Conservation (phyloP, 1,140 invertebrate genomes). For the Drosophila simulans region DNA sequence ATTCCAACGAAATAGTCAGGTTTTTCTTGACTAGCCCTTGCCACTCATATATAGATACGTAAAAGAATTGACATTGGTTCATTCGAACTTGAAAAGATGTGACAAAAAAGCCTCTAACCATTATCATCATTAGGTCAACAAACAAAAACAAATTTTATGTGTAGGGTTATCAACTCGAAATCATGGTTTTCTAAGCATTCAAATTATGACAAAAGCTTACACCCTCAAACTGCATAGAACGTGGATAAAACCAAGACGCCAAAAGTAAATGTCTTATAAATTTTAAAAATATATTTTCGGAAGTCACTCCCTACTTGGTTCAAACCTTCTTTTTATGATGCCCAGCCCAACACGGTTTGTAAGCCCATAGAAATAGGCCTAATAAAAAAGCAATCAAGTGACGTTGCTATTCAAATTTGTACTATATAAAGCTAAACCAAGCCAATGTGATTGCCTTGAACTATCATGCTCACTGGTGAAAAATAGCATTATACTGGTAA, state of each 20-base stretch:
- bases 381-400: background rate
- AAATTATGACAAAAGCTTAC: no score
- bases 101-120: no score
- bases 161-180: background rate
- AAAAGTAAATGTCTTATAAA: background rate
- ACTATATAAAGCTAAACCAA: background rate
- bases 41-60: background rate
- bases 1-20: constrained; percentile 17
- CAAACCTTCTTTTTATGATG: background rate
- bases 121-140: background rate
- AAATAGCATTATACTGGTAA: background rate
- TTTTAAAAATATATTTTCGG: background rate
- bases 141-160: background rate
- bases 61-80: background rate
- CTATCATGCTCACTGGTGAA: background rate
- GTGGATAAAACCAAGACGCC: no score
- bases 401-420: background rate
- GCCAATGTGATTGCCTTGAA: background rate
- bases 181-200: no score
- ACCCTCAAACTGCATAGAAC: no score
- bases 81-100: constrained; percentile 9
- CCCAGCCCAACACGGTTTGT: background rate
- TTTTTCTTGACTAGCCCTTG: constrained; percentile 13
- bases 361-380: background rate
- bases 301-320: background rate